Evolutionary conservation across 1,140 invertebrate species (phyloP).

Genomic region (Akabosia matsudoensis): DNA sequence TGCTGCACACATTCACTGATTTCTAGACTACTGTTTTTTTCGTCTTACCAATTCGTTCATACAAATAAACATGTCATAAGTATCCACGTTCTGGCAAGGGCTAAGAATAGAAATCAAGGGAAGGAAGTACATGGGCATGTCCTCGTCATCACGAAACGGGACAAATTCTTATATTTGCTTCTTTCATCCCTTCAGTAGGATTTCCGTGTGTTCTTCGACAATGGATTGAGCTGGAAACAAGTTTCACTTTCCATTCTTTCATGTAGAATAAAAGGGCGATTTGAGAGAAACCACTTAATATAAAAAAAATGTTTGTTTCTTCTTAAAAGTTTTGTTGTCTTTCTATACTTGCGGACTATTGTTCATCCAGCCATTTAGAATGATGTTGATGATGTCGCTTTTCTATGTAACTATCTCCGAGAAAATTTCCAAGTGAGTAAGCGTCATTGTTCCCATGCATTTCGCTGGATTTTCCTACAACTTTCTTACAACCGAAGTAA

Average conservation of each 20-base stretch:
- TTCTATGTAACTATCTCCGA: background rate
- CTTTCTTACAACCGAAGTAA: too few relatives aligned
- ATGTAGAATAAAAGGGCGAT: background rate
- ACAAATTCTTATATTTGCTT: background rate
- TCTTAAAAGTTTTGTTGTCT: background rate
- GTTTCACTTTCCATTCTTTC: background rate
- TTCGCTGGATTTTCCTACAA: too few relatives aligned
- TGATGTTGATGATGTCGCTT: background rate
- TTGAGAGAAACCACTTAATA: background rate
- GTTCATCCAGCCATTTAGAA: background rate
- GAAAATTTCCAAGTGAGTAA: constrained; percentile 8
- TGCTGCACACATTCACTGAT: constrained; percentile 6
- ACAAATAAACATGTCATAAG: background rate
- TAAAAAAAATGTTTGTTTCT: background rate
- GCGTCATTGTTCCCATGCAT: background rate
- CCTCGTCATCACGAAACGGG: background rate
- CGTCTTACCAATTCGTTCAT: background rate
- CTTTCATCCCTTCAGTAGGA: background rate
- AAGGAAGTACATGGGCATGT: background rate
- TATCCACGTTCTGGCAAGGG: too few relatives aligned
- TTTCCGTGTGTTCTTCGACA: background rate
- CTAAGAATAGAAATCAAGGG: background rate
- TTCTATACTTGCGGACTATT: background rate
- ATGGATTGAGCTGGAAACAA: background rate
- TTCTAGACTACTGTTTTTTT: background rate